Conservation (phyloP, 2,113 vertebrate species). For the Poeciliopsis prolifica region DNA sequence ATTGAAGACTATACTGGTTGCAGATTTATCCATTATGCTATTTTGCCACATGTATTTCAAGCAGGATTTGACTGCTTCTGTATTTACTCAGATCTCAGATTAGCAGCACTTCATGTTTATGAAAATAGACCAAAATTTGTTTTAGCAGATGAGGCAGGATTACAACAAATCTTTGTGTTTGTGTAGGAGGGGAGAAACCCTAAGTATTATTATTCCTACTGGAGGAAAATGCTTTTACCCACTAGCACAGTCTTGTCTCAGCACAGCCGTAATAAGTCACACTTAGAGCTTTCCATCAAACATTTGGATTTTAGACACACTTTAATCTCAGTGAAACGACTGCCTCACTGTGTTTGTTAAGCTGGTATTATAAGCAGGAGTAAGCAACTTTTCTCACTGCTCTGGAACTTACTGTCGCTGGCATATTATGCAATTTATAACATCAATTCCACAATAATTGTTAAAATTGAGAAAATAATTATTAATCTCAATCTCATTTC, state of each 20-base stretch:
- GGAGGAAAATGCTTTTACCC: constrained; percentile 9
- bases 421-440: not conserved
- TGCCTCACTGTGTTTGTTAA: not conserved
- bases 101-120: constrained; percentile 35
- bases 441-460: not conserved
- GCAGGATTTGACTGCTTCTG: constrained; percentile 22
- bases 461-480: not conserved
- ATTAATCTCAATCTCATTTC: not conserved
- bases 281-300: constrained; percentile 26
- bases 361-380: not conserved
- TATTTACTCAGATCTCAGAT: constrained; percentile 29
- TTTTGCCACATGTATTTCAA: not conserved
- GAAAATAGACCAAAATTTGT: constrained; percentile 27
- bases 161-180: constrained; percentile 12
- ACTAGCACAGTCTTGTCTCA: constrained; percentile 23
- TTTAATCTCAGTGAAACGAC: not conserved
- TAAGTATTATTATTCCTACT: constrained; percentile 12
- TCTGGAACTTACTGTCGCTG: not conserved
- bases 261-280: constrained; percentile 47
- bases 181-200: not conserved
- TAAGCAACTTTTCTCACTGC: not conserved
- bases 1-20: not conserved
- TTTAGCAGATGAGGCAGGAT: constrained; percentile 53
- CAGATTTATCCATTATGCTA: too few species aligned
- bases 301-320: not conserved